Evolutionary conservation across 1,140 invertebrate genomes (phyloP).

Genomic region (Nomia melanderi): DNA sequence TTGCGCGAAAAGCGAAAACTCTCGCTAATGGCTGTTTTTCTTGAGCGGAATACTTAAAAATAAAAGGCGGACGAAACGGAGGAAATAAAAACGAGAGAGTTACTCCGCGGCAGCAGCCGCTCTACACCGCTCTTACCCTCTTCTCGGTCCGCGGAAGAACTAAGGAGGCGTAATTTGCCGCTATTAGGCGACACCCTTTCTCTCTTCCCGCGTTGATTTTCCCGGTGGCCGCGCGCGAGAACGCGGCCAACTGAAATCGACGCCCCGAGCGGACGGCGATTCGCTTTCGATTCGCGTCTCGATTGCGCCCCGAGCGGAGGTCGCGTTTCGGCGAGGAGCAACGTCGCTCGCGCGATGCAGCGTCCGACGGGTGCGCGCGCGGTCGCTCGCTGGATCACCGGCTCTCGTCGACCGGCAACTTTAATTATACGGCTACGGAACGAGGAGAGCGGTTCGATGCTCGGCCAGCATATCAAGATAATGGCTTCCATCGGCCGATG

Average conservation of each 20-base stretch:
- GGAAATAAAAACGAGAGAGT: slow-evolving; percentile 79
- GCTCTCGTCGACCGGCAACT: slow-evolving; percentile 55
- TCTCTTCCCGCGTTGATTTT: slow-evolving; percentile 43
- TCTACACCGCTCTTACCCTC: slow-evolving; percentile 41
- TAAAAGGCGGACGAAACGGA: slow-evolving; percentile 56
- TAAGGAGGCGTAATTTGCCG: slow-evolving; percentile 75
- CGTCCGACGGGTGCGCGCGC: neutral
- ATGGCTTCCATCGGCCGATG: slow-evolving; percentile 68
- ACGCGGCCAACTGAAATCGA: neutral
- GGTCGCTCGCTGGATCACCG: slow-evolving; percentile 6
- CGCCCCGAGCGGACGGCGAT: neutral
- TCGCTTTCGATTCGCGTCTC: neutral
- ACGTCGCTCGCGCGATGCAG: neutral
- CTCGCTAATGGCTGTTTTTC: slow-evolving; percentile 81
- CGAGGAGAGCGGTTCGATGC: slow-evolving; percentile 64
- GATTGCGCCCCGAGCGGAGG: neutral
- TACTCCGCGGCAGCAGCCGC: slow-evolving; percentile 45
- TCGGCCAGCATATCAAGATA: slow-evolving; percentile 68
- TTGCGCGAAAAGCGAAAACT: slow-evolving; percentile 80
- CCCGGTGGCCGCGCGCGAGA: neutral
- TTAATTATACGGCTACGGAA: slow-evolving; percentile 63
- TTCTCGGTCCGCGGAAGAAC: slow-evolving; percentile 58
- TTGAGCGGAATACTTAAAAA: slow-evolving; percentile 79
- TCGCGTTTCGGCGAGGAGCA: neutral
- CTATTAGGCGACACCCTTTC: slow-evolving; percentile 72